phyloP scores from a whole-genome alignment of 2,797 vertebrate genomes.

The Adrianichthys oophorus region DNA sequence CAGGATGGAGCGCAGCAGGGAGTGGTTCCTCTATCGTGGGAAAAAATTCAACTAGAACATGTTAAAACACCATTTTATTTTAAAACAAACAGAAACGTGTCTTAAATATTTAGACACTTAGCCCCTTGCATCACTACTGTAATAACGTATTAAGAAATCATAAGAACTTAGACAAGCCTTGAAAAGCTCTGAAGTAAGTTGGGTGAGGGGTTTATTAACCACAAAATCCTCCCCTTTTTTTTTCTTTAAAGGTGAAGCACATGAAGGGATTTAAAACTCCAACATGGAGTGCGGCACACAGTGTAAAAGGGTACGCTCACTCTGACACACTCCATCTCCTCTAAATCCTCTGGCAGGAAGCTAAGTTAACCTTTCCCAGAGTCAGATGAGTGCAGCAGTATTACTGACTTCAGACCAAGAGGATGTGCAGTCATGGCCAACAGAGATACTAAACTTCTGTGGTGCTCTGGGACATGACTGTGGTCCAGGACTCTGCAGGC shows the following conservation, averaged over 20 bases:
- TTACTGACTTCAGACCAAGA: slow-evolving; percentile 12
- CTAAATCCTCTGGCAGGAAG: slow-evolving; percentile 20
- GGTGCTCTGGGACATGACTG: slow-evolving; percentile 14
- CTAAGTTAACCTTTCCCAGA: slow-evolving; percentile 7
- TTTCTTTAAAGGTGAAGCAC: background rate
- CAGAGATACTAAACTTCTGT: slow-evolving; percentile 9
- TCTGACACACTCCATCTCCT: slow-evolving; percentile 14
- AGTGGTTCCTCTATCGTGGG: too few relatives aligned
- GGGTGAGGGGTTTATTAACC: too few relatives aligned
- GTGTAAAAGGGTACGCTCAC: background rate
- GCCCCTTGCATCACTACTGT: too few relatives aligned
- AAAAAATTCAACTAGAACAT: too few relatives aligned
- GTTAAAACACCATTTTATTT: too few relatives aligned
- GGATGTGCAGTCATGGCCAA: slow-evolving; percentile 25
- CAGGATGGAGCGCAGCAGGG: too few relatives aligned
- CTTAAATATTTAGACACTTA: too few relatives aligned
- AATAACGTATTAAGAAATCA: too few relatives aligned
- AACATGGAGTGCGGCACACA: background rate
- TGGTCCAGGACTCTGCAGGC: slow-evolving; percentile 21
- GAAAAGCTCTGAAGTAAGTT: too few relatives aligned
- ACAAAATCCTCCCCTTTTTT: background rate
- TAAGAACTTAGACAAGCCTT: too few relatives aligned
- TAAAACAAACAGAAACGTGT: too few relatives aligned
- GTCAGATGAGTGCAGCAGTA: slow-evolving; percentile 9
- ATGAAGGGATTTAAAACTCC: background rate